Conservation (phyloP, 2,888 invertebrate species). For the Barypeithes pellucidus region DNA sequence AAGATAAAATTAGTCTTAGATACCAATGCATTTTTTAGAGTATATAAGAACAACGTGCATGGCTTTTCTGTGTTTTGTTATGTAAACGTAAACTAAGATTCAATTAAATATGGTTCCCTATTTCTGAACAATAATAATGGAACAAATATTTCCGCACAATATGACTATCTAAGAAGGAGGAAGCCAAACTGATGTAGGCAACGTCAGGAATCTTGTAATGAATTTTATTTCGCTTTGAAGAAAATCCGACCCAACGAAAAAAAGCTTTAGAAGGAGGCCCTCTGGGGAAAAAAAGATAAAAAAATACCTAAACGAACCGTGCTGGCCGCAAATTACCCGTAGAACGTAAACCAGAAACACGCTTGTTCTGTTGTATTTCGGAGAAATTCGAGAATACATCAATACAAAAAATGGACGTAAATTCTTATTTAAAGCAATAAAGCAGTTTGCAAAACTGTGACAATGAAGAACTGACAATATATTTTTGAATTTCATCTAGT, state of each 20-base stretch:
- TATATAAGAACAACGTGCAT: no score
- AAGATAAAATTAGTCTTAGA: no score
- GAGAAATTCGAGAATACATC: background rate
- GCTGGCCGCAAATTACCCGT: background rate
- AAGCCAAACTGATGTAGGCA: constrained; percentile 1
- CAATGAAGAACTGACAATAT: no score
- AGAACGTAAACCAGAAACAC: background rate
- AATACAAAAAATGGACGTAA: background rate
- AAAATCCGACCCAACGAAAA: background rate
- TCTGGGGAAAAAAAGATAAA: background rate
- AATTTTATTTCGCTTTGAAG: constrained; percentile 8
- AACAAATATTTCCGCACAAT: background rate
- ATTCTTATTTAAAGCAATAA: no score
- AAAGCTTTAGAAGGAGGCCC: constrained; percentile 1
- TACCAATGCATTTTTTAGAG: no score
- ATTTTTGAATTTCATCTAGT: no score
- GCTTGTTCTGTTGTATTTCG: background rate
- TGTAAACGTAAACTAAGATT: background rate
- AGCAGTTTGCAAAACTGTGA: no score
- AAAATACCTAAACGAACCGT: background rate
- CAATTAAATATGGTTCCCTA: background rate
- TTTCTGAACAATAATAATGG: background rate
- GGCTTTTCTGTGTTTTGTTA: no score
- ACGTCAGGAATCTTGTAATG: constrained; percentile 2
- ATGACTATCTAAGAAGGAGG: background rate